A percentile compares a stretch with the other conserved stretches of the same genome.
Conservation (phyloP, 2,797 vertebrate species). For the Microchirus variegatus region DNA sequence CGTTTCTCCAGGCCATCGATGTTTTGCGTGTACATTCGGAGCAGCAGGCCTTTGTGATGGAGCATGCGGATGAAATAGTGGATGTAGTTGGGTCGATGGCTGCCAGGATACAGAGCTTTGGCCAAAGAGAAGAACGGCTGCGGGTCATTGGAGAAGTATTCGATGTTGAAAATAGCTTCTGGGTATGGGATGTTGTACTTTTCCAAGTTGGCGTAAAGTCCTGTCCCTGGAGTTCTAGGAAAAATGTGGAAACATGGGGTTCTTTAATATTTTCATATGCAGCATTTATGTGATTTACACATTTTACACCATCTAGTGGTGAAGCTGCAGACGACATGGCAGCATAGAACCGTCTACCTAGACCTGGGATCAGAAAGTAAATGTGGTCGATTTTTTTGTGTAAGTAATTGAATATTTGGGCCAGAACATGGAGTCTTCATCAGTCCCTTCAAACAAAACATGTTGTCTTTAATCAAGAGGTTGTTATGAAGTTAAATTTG, state of each 20-base stretch:
- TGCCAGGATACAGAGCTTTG: constrained; percentile 82
- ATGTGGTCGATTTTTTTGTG: no score
- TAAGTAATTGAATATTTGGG: no score
- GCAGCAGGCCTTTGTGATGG: constrained; percentile 83
- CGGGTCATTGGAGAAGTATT: constrained; percentile 83
- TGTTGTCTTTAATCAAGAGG: no score
- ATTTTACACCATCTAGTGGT: no score
- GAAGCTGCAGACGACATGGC: no score
- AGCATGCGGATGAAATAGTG: constrained; percentile 83
- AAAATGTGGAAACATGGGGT: neutral
- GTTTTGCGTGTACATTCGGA: constrained; percentile 86
- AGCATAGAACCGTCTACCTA: no score
- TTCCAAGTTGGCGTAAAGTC: constrained; percentile 82
- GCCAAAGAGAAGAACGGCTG: constrained; percentile 84
- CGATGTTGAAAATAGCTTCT: constrained; percentile 83
- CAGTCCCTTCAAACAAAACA: no score
- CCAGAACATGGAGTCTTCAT: no score
- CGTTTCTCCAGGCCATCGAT: constrained; percentile 86
- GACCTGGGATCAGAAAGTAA: no score
- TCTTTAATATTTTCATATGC: no score
- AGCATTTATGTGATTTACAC: no score
- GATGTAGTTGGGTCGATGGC: constrained; percentile 75
- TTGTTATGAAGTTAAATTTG: no score
- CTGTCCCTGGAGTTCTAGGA: constrained; percentile 82
- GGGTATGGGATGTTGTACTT: constrained; percentile 83